Percentiles rank a stretch among this genome's conserved stretches.
These are phyloP conservation scores for Thymelicus lineola DNA, from an alignment of 2,888 invertebrate species.

Conservation along the genomic window DNA sequence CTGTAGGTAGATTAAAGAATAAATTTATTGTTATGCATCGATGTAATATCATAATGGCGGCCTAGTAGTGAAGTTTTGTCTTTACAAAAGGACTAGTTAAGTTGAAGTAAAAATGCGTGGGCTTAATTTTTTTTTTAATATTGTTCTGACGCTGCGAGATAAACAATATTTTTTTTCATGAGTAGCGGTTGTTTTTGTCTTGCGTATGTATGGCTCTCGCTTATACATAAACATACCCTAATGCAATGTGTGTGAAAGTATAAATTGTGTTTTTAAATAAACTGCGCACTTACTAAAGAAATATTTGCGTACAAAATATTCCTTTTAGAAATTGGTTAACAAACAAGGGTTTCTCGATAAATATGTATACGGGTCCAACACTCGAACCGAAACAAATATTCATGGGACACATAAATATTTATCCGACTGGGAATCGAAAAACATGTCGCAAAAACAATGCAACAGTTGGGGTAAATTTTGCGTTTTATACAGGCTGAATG, in stretches of 20 bases:
- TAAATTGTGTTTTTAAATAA: no score
- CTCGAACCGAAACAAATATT: conserved; percentile 29
- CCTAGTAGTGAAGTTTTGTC: not conserved
- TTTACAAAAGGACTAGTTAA: no score
- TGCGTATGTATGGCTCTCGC: no score
- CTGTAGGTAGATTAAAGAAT: not conserved
- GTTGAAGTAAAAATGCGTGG: no score
- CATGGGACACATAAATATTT: conserved; percentile 31
- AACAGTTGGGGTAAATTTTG: not conserved
- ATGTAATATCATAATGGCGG: no score
- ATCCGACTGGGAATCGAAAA: conserved; percentile 28
- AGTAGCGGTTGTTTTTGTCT: no score
- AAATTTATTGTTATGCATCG: conserved; percentile 1
- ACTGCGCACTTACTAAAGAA: no score
- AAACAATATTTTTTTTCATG: no score
- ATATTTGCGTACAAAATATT: no score
- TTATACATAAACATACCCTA: no score
- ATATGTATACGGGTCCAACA: conserved; percentile 25
- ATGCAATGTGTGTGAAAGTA: no score
- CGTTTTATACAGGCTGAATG: conserved; percentile 16
- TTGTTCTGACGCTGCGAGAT: no score
- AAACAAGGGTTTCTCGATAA: conserved; percentile 24
- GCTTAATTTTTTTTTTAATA: not conserved
- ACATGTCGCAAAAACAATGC: conserved; percentile 25
- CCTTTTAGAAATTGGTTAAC: conserved; percentile 27